Evolutionary conservation across 2,797 vertebrate species (phyloP).

Genomic region (Mormyrops boulengeri): DNA sequence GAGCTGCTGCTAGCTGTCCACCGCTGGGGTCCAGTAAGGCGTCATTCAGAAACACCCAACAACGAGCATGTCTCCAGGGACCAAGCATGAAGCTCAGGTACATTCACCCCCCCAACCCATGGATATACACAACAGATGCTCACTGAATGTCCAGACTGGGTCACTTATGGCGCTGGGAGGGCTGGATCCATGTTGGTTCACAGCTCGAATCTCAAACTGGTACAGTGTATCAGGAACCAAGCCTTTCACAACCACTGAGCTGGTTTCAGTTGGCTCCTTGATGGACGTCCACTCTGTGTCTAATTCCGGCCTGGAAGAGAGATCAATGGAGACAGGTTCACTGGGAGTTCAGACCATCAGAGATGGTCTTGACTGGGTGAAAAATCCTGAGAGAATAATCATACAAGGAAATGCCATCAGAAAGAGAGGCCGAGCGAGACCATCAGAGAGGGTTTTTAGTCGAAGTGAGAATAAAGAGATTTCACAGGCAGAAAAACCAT

Average conservation of each 20-base stretch:
- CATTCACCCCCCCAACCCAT: neutral
- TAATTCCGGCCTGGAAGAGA: constrained; percentile 55
- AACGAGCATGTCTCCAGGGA: neutral
- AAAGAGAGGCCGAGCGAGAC: neutral
- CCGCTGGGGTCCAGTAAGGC: neutral
- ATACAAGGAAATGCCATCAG: neutral
- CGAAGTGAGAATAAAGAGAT: neutral
- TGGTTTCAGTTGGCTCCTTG: constrained; percentile 60
- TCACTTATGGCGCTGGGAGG: constrained; percentile 50
- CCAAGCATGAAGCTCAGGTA: neutral
- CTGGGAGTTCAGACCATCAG: neutral
- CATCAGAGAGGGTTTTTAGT: neutral
- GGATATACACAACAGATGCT: constrained; percentile 45
- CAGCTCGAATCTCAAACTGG: constrained; percentile 59
- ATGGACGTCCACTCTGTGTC: constrained; percentile 63
- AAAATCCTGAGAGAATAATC: neutral
- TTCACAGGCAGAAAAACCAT: neutral
- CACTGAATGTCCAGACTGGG: constrained; percentile 55
- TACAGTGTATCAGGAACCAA: constrained; percentile 63
- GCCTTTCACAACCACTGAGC: constrained; percentile 69
- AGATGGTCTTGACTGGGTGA: neutral
- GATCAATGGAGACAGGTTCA: constrained; percentile 7
- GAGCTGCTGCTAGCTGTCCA: too few species aligned
- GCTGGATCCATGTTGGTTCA: constrained; percentile 56
- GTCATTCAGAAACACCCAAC: neutral